Base-by-base conservation (phyloP, 2,797 vertebrate species). In the Bovichtus variegatus region DNA sequence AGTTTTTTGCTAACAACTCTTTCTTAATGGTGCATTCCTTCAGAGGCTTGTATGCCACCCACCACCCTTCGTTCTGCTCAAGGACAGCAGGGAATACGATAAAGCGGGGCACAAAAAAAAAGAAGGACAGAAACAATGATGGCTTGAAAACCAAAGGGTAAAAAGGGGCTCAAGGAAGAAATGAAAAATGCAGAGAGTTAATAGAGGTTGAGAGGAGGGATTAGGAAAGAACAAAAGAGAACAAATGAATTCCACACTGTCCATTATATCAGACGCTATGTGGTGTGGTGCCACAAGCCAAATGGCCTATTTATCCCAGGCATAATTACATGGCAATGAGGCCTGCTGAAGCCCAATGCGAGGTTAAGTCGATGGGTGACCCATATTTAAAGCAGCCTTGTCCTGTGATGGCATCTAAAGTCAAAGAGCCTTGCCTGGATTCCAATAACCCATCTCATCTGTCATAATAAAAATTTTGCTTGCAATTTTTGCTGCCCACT, bases 301-400 rank as follows among this genome's bases (percentile, higher is more conserved):
- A 94, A 86, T 87, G 87, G 78, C 87, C 92, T 83, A 90, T 93
- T 93, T 93, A 91, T 93, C 89, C 91, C 84, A 54, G 83, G 89
- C 85, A 85, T 94, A 91, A 93, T 93, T 89, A 92, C 86, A 84
- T 72, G 23, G 75, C 84, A 78, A 87, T 81, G 85, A 91, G 89
- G 84, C 85, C 77, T 34, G 78, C 90, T 67, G 89, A 89, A 89
- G 87, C 91, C 89, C 83, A 58, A 82, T 76, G 77, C 2, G 82
- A 87, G 89, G 93, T 94, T 89, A 93, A 93, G 91, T 93, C 85
- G 82, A 93, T 89, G 89, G 89, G 88, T 89, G 89, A 92, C 91
- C 91, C 78, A 91, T 89, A 94, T 93, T 91, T 92, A 90, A 90
- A 91, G 86, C 84, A 79, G 81, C 80, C 64, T 34, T 85, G 84